phyloP scores from a whole-genome alignment of 1,140 invertebrate species.

The Parasteatoda tepidariorum region DNA sequence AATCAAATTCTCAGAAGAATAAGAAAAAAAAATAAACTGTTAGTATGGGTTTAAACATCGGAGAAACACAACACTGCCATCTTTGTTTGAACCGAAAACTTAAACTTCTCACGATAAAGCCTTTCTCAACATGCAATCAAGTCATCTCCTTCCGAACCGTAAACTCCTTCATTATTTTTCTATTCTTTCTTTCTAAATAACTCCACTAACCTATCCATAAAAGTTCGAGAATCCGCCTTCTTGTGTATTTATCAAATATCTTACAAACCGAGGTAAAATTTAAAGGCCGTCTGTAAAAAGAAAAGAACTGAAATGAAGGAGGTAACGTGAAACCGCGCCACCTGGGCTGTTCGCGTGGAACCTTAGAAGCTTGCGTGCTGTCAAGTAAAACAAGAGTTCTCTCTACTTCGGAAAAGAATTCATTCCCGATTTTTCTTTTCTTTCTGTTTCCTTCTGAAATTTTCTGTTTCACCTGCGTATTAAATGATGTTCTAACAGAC shows the following conservation, averaged over 20 bases:
- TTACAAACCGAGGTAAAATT: slow-evolving; percentile 17
- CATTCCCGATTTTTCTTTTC: not conserved
- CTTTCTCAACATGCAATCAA: slow-evolving; percentile 16
- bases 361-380: slow-evolving; percentile 21
- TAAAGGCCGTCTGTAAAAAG: slow-evolving; percentile 1
- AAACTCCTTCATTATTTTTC: slow-evolving; percentile 5
- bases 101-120: not conserved
- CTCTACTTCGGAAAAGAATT: not conserved
- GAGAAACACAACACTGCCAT: not conserved
- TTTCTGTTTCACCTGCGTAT: not conserved
- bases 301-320: slow-evolving; percentile 3
- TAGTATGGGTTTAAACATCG: not conserved
- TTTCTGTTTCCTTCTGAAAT: not conserved
- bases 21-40: not conserved
- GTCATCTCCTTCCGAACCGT: not conserved
- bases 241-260: slow-evolving; percentile 29
- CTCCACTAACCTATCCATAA: slow-evolving; percentile 22
- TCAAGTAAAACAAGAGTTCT: slow-evolving; percentile 22
- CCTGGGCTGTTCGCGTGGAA: slow-evolving; percentile 17
- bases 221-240: slow-evolving; percentile 10
- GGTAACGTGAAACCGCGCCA: slow-evolving; percentile 25
- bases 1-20: not conserved
- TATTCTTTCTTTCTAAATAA: slow-evolving; percentile 8
- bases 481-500: not conserved
- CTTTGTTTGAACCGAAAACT: not conserved